Conservation (phyloP, 2,888 invertebrate genomes). For the Neuroscelio doddi region DNA sequence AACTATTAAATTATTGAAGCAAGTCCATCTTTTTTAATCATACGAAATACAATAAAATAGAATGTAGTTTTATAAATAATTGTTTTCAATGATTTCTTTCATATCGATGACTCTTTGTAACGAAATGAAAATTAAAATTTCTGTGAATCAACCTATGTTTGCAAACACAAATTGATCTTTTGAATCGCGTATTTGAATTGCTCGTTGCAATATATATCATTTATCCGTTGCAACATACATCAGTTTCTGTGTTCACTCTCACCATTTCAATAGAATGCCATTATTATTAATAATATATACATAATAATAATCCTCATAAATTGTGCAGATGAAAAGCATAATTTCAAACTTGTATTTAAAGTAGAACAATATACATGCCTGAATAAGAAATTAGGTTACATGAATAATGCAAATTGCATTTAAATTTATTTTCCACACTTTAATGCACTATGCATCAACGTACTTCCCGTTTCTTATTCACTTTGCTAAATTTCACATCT, state of each 20-base stretch:
- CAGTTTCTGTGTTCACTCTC: slow-evolving; percentile 5
- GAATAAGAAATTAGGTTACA: slow-evolving; percentile 48
- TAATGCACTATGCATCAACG: slow-evolving; percentile 48
- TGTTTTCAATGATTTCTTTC: neutral
- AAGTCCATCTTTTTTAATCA: neutral
- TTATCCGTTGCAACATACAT: neutral
- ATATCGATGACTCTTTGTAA: too few species aligned
- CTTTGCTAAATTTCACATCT: slow-evolving; percentile 45
- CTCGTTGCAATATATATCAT: neutral
- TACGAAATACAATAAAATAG: neutral
- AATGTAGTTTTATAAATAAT: slow-evolving; percentile 4
- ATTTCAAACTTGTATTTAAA: slow-evolving; percentile 47
- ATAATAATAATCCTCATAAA: slow-evolving; percentile 45
- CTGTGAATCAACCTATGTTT: neutral
- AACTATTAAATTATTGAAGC: too few species aligned
- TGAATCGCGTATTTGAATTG: neutral
- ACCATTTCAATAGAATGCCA: slow-evolving; percentile 27
- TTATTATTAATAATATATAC: slow-evolving; percentile 44
- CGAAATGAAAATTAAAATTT: neutral
- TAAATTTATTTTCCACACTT: slow-evolving; percentile 48
- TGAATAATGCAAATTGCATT: slow-evolving; percentile 48
- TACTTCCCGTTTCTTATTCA: slow-evolving; percentile 46
- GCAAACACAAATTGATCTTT: neutral
- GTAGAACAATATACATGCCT: slow-evolving; percentile 47
- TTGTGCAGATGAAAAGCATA: slow-evolving; percentile 46